Conservation (phyloP, 1,140 invertebrate species). For the Amphibalanus amphitrite region DNA sequence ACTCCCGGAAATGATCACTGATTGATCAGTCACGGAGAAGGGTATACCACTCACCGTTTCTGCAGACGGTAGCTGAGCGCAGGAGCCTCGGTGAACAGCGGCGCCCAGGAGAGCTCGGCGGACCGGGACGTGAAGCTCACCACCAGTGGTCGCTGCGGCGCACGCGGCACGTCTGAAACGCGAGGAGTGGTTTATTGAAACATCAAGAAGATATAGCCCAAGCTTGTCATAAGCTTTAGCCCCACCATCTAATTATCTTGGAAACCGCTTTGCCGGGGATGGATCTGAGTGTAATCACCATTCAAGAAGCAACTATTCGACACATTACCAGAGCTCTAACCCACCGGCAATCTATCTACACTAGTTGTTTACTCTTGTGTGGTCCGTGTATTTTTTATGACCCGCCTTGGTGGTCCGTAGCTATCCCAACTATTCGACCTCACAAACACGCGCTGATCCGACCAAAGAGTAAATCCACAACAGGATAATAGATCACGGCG, state of each 20-base stretch:
- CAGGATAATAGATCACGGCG: neutral
- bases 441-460: neutral
- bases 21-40: neutral
- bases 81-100: conserved; percentile 19
- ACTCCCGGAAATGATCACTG: too few relatives aligned
- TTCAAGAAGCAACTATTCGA: too few relatives aligned
- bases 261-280: too few relatives aligned
- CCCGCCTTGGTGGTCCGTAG: neutral
- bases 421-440: neutral
- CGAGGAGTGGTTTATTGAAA: too few relatives aligned
- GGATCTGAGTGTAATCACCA: too few relatives aligned
- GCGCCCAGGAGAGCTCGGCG: conserved; percentile 25
- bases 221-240: too few relatives aligned
- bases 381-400: neutral
- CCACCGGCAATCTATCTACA: too few relatives aligned
- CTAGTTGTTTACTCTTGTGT: too few relatives aligned
- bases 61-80: conserved; percentile 24
- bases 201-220: too few relatives aligned
- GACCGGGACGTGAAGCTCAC: conserved; percentile 24
- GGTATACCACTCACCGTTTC: conserved; percentile 21
- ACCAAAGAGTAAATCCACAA: neutral
- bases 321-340: too few relatives aligned
- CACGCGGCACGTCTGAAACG: conserved; percentile 21
- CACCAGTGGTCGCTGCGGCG: conserved; percentile 22
- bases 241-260: too few relatives aligned